Conservation (phyloP, 2,888 invertebrate species). For the Eristalinus aeneus region DNA sequence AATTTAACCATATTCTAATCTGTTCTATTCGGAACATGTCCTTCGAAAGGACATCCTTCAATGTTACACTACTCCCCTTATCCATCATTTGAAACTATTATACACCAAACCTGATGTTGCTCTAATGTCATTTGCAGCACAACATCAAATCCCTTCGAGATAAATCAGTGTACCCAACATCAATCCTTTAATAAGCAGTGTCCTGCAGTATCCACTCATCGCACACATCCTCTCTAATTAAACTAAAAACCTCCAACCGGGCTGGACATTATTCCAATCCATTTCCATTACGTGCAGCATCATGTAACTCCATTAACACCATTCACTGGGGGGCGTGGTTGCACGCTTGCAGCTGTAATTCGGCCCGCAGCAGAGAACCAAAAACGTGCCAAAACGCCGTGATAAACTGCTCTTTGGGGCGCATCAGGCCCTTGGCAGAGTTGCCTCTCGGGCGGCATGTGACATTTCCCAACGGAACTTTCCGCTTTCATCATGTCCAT, state of each 20-base stretch:
- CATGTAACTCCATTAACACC: slow-evolving; percentile 29
- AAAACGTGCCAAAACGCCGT: slow-evolving; percentile 36
- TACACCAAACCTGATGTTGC: no score
- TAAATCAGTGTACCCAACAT: not conserved
- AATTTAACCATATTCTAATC: no score
- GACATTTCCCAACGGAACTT: not conserved
- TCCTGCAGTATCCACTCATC: not conserved
- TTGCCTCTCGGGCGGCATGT: not conserved
- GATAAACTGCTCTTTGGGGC: not conserved
- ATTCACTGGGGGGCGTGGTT: not conserved
- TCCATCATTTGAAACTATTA: no score
- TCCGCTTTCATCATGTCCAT: not conserved
- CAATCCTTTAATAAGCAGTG: not conserved
- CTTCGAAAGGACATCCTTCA: no score
- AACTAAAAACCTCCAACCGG: not conserved
- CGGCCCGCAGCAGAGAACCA: not conserved
- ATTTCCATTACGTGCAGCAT: not conserved
- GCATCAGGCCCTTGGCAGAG: not conserved
- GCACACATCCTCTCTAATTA: not conserved
- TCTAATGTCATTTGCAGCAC: no score
- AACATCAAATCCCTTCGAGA: not conserved
- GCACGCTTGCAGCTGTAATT: not conserved
- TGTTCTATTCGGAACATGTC: no score
- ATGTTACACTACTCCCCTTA: no score
- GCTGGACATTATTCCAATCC: not conserved